Evolutionary conservation across 2,113 vertebrate genomes (phyloP), one percentile per base, ranked within the genome.

Genomic region (Meleagris gallopavo): DNA sequence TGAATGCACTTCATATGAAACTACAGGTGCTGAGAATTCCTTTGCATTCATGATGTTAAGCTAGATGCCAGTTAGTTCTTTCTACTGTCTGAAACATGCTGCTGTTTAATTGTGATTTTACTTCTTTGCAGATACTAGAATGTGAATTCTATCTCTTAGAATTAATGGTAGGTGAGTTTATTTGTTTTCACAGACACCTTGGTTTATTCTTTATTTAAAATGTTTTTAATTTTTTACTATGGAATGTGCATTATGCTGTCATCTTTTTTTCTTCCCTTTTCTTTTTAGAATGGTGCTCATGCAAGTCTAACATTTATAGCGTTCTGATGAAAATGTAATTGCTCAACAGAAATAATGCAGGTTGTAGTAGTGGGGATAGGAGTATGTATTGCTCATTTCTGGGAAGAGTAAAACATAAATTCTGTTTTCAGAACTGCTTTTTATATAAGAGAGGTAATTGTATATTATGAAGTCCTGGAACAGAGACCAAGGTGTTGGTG

Each of bases 141-240:
- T 99, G 99, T 98, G 99, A 99, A 98, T 99, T 99, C 98, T 99
- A 99, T 97, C 98, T 99, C 88, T 97, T 99, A 98, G 99, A 99
- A 97, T 97, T 99, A 97, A 99, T 99, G 99, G 99, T 99, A 97
- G 97, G 99, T 98, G 94, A 64, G 1, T 0, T 29, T 71, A 86
- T 77, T 78, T 93, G 8, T 29, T 40, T 40, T 61, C 30, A 41
- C 32, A 60, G 41, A 30, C 43, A 19, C 25, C 17, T 81, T 16
- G 3, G 20, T 89, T 91, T 70, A 34, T 36, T 58, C 86, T 74
- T 85, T 58, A 38, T n/a, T n/a, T 66, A 58, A 16, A 70, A 10
- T 65, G 11, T 57, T 45, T 52, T 43, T 5, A 43, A 43, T 70
- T 79, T 61, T 88, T 34, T 57, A 18, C 60, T 78, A 18, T 38